phyloP scores from a whole-genome alignment of 2,888 invertebrate species.

The Philonicus albiceps region DNA sequence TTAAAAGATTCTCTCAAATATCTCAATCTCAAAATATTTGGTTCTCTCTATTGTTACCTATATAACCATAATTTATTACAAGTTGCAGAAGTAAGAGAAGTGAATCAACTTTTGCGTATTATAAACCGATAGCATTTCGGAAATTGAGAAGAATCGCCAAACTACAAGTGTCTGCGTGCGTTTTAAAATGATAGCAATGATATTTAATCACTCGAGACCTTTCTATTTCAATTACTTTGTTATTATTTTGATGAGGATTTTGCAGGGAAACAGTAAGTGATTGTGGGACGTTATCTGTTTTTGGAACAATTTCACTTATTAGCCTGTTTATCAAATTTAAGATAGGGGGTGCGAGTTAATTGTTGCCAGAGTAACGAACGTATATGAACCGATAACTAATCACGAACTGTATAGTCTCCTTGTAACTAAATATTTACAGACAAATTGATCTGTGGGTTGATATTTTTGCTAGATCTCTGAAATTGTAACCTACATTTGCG shows the following conservation, averaged over 20 bases:
- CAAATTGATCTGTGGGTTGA: background rate
- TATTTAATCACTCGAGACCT: background rate
- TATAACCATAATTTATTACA: too few species aligned
- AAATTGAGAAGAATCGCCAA: too few species aligned
- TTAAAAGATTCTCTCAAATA: too few species aligned
- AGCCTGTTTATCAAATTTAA: background rate
- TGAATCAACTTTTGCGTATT: too few species aligned
- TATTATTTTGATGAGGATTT: background rate
- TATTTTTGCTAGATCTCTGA: background rate
- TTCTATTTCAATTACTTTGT: background rate
- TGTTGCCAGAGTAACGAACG: background rate
- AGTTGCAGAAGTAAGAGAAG: too few species aligned
- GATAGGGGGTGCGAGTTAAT: background rate
- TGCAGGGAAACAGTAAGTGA: background rate
- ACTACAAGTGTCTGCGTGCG: background rate
- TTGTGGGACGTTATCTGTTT: background rate
- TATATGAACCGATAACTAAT: background rate
- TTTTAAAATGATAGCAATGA: background rate
- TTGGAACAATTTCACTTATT: constrained; percentile 11
- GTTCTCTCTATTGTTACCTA: too few species aligned
- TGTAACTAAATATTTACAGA: background rate
- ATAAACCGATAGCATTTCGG: background rate
- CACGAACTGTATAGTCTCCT: background rate
- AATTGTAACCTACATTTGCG: background rate
- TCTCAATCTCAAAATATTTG: too few species aligned